phyloP scores from a whole-genome alignment of 2,888 invertebrate species.

The Protophormia terraenovae region DNA sequence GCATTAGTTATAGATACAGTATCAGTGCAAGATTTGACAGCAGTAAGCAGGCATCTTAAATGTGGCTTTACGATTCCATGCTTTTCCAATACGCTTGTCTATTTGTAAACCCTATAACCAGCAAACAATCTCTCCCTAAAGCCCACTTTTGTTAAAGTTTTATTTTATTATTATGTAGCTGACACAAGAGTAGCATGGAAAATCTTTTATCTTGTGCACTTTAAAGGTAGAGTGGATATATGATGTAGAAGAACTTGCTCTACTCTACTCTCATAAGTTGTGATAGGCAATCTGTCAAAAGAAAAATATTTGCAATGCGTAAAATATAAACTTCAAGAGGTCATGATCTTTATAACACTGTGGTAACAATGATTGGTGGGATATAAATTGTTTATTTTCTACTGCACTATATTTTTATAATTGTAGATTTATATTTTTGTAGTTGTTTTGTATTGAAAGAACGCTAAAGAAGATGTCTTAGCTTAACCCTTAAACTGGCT shows the following conservation, averaged over 20 bases:
- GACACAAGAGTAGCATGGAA: conserved; percentile 59
- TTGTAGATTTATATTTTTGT: not conserved
- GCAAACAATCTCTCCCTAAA: not conserved
- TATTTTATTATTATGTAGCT: conserved; percentile 9
- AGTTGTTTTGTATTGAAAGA: not conserved
- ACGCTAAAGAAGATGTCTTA: conserved; percentile 22
- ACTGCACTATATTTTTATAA: not conserved
- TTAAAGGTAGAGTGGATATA: not conserved
- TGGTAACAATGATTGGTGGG: conserved; percentile 2
- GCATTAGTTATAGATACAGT: conserved; percentile 65
- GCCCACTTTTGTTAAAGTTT: conserved; percentile 32
- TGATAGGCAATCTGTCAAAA: conserved; percentile 68
- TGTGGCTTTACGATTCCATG: conserved; percentile 43
- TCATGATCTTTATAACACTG: conserved; percentile 51
- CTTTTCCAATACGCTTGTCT: conserved; percentile 61
- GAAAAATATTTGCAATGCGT: conserved; percentile 67
- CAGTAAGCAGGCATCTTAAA: conserved; percentile 63
- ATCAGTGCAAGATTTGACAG: conserved; percentile 66
- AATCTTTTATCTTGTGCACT: conserved; percentile 48
- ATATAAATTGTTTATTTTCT: conserved; percentile 13
- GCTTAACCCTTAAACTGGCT: not conserved
- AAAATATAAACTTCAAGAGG: conserved; percentile 57
- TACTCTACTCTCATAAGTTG: conserved; percentile 54
- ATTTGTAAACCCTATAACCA: not conserved
- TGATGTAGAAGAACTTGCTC: too few relatives aligned